These are phyloP conservation scores for Hypsopygia costalis DNA, from an alignment of 2,888 invertebrate genomes.

Conservation along the genomic window DNA sequence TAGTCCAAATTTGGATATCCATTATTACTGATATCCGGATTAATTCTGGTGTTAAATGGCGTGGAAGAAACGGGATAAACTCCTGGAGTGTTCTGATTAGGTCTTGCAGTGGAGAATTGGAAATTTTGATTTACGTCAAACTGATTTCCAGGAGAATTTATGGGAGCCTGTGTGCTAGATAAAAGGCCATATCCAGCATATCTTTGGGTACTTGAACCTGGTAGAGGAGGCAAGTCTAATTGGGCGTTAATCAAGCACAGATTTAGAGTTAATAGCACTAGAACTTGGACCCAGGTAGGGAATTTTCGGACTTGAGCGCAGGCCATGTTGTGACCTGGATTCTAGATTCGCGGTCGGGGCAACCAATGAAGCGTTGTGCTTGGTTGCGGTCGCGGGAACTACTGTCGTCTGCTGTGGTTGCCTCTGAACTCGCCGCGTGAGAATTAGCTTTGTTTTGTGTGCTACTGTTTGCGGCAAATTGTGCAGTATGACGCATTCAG, in stretches of 20 bases:
- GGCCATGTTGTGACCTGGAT: slow-evolving; percentile 53
- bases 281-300: slow-evolving; percentile 42
- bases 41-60: slow-evolving; percentile 51
- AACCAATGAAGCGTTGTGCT: slow-evolving; percentile 66
- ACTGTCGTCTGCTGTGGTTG: slow-evolving; percentile 46
- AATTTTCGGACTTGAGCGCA: slow-evolving; percentile 41
- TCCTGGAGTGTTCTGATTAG: slow-evolving; percentile 44
- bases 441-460: slow-evolving; percentile 54
- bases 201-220: slow-evolving; percentile 42
- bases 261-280: slow-evolving; percentile 33
- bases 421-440: slow-evolving; percentile 59
- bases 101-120: slow-evolving; percentile 55
- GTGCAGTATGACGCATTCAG: neutral
- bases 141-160: slow-evolving; percentile 65
- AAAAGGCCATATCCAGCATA: slow-evolving; percentile 52
- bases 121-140: slow-evolving; percentile 55
- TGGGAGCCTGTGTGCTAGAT: slow-evolving; percentile 58
- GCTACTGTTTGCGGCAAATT: neutral
- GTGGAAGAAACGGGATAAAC: slow-evolving; percentile 60
- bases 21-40: slow-evolving; percentile 70
- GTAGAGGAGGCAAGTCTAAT: slow-evolving; percentile 78
- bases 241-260: slow-evolving; percentile 55
- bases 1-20: slow-evolving; percentile 61
- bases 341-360: slow-evolving; percentile 30
- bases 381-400: slow-evolving; percentile 54